These are phyloP conservation scores for Eupristina koningsbergeri DNA, from an alignment of 1,140 invertebrate genomes.

Conservation along the genomic window DNA sequence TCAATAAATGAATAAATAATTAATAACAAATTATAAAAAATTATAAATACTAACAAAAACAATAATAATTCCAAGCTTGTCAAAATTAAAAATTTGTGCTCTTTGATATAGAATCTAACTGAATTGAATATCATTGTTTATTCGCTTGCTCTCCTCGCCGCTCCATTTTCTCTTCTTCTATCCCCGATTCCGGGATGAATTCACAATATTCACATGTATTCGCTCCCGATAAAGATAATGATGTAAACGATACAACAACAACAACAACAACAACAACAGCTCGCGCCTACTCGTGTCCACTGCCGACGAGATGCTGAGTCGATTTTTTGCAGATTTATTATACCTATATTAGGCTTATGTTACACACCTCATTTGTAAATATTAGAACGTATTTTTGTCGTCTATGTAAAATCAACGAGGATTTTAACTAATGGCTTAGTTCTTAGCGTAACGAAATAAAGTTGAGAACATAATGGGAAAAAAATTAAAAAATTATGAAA, in stretches of 20 bases:
- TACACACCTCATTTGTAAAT: slow-evolving; percentile 72
- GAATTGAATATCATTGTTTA: slow-evolving; percentile 40
- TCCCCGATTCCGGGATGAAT: background rate
- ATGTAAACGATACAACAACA: slow-evolving; percentile 52
- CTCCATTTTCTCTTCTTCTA: background rate
- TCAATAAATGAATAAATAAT: too few species aligned
- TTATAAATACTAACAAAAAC: too few species aligned
- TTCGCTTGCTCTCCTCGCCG: slow-evolving; percentile 27
- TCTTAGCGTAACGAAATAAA: slow-evolving; percentile 65
- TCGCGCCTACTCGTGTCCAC: slow-evolving; percentile 45
- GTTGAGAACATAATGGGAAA: slow-evolving; percentile 61
- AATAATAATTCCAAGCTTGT: background rate
- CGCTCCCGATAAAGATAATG: slow-evolving; percentile 46
- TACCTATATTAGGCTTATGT: slow-evolving; percentile 68
- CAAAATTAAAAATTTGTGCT: slow-evolving; percentile 9
- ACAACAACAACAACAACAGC: too few species aligned
- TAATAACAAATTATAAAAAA: too few species aligned
- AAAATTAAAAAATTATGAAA: slow-evolving; percentile 42
- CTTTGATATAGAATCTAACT: slow-evolving; percentile 28
- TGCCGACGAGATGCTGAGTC: slow-evolving; percentile 51
- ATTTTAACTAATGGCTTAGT: slow-evolving; percentile 68
- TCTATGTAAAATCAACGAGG: slow-evolving; percentile 68
- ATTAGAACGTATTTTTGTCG: slow-evolving; percentile 72
- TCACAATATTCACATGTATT: background rate
- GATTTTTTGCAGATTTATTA: slow-evolving; percentile 55